Percentiles rank a stretch among this genome's conserved stretches.
Evolutionary conservation across 1,140 invertebrate species (phyloP).

Genomic region (Drosophila orena): DNA sequence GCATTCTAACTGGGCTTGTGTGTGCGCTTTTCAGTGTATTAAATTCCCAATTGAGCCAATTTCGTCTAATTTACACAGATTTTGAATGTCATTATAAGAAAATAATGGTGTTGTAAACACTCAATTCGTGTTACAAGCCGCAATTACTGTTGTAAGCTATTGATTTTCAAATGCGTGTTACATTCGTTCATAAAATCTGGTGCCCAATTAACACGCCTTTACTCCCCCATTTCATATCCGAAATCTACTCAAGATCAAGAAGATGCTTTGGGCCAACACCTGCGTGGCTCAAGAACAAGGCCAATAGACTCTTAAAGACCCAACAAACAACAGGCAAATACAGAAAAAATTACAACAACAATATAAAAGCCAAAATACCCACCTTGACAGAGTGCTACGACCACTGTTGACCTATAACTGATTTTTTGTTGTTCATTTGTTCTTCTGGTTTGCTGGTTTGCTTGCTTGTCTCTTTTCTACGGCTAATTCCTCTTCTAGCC

Average conservation of each 20-base stretch:
- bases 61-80: no score
- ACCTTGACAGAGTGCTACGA: conserved; percentile 61
- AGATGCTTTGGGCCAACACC: conserved; percentile 11
- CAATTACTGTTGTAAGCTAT: no score
- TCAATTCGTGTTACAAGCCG: no score
- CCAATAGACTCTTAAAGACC: conserved; percentile 60
- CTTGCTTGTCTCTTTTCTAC: conserved; percentile 24
- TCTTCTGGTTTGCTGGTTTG: conserved; percentile 40
- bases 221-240: background rate
- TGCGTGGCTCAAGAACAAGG: conserved; percentile 58
- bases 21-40: background rate
- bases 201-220: background rate
- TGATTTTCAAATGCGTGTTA: background rate
- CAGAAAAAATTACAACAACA: conserved; percentile 5
- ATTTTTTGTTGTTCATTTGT: conserved; percentile 30
- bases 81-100: no score
- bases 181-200: background rate
- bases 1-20: background rate
- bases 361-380: conserved; percentile 11
- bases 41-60: background rate
- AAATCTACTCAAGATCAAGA: background rate
- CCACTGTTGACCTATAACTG: conserved; percentile 76
- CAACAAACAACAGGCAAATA: conserved; percentile 6
- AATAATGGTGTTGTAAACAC: no score
- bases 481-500: conserved; percentile 34